Evolutionary conservation across 2,888 invertebrate species (phyloP).

Genomic region (Epinotia bilunana): DNA sequence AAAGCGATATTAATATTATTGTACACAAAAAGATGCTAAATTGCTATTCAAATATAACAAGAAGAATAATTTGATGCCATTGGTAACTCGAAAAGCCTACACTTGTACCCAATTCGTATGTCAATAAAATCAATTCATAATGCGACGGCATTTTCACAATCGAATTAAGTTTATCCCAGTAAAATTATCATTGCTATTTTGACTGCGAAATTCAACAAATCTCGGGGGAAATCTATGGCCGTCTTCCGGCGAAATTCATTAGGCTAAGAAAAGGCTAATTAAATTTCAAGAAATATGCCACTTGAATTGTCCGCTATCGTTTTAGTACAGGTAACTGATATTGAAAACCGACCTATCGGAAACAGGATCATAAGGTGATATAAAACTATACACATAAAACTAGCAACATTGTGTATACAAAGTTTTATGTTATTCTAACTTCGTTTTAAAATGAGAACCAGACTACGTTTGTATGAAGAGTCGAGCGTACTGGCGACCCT

Average conservation of each 20-base stretch:
- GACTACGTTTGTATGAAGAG: no score
- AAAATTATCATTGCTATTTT: conserved; percentile 31
- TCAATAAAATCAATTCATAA: background rate
- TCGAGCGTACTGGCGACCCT: no score
- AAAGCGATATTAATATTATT: no score
- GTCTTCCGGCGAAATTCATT: conserved; percentile 31
- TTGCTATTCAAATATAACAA: no score
- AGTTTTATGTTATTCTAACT: no score
- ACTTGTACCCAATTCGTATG: background rate
- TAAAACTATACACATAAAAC: background rate
- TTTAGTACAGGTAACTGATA: background rate
- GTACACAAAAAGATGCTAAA: no score
- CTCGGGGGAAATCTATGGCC: conserved; percentile 35
- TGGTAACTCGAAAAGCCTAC: background rate
- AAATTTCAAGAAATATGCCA: conserved; percentile 27
- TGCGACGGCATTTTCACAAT: background rate
- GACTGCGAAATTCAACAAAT: conserved; percentile 27
- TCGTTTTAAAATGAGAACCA: no score
- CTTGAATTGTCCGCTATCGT: background rate
- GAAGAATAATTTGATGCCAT: no score
- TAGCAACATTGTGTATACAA: no score
- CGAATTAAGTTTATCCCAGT: conserved; percentile 4
- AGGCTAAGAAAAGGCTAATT: conserved; percentile 33
- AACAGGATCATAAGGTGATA: background rate
- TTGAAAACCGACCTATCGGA: background rate